These are phyloP conservation scores for Gorsachius goisagi DNA, from an alignment of 2,113 vertebrate genomes.

Conservation along the genomic window DNA sequence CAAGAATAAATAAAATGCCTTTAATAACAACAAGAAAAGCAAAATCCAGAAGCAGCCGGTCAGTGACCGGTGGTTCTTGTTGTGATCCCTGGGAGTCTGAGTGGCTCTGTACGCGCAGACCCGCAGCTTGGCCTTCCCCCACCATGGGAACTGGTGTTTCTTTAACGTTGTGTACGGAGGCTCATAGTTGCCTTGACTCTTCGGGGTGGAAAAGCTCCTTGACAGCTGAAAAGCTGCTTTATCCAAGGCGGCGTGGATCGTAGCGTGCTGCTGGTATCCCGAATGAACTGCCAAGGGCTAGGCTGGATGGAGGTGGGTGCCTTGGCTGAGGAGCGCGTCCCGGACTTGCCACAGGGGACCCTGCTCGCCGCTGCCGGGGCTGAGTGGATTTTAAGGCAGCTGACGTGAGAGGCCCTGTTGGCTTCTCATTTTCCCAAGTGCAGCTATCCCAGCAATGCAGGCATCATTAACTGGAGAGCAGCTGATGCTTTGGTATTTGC, in stretches of 20 bases:
- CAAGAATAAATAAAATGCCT: neutral
- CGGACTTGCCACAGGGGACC: accelerated
- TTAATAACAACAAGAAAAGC: neutral
- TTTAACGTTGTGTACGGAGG: neutral
- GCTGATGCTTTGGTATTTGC: neutral
- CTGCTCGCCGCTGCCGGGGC: neutral
- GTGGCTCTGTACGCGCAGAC: accelerated
- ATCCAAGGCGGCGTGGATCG: neutral
- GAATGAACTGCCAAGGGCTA: neutral
- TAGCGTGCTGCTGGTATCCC: accelerated
- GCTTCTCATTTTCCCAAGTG: neutral
- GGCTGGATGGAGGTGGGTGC: neutral
- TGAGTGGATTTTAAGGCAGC: neutral
- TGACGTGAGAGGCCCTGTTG: neutral
- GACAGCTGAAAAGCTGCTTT: neutral
- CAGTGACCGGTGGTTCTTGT: neutral
- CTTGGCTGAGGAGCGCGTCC: neutral
- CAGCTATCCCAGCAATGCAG: neutral
- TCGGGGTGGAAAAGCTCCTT: neutral
- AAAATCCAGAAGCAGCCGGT: neutral
- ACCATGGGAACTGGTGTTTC: too few relatives aligned
- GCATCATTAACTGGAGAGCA: neutral
- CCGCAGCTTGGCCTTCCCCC: neutral
- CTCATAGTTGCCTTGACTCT: neutral
- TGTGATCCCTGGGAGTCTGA: accelerated